Conservation (phyloP, 2,797 vertebrate genomes). For the Lates japonicus region DNA sequence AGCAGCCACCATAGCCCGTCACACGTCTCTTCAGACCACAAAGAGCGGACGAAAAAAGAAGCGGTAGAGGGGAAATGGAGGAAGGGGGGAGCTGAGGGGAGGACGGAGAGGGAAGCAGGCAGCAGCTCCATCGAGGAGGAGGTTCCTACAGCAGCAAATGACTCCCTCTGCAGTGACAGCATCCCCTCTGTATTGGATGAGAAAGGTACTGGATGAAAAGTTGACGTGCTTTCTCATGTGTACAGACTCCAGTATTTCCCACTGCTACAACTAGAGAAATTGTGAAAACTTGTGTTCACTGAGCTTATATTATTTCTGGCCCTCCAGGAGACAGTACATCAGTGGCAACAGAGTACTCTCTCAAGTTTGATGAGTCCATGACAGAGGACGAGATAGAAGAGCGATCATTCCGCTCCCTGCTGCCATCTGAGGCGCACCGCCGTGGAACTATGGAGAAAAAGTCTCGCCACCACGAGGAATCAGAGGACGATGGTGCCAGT, state of each 20-base stretch:
- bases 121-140: conserved; percentile 91
- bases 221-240: neutral
- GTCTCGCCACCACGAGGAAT: conserved; percentile 88
- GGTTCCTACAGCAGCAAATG: conserved; percentile 84
- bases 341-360: conserved; percentile 92
- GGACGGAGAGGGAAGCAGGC: conserved; percentile 78
- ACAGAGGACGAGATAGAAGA: conserved; percentile 97
- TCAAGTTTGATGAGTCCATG: conserved; percentile 97
- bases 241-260: neutral
- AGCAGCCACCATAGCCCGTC: conserved; percentile 87
- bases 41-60: conserved; percentile 78
- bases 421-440: conserved; percentile 96
- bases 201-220: conserved; percentile 86
- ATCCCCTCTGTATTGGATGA: conserved; percentile 88
- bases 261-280: neutral
- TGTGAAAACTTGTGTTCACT: neutral
- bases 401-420: conserved; percentile 94
- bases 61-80: conserved; percentile 50
- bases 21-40: conserved; percentile 70
- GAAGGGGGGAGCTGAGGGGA: conserved; percentile 64
- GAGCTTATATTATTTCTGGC: conserved; percentile 7
- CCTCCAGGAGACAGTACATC: conserved; percentile 88
- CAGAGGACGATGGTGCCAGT: conserved; percentile 89
- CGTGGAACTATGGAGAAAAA: conserved; percentile 94
- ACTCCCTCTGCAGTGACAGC: conserved; percentile 89